These are phyloP conservation scores for Macrostomum lignano DNA, from an alignment of 1,140 invertebrate genomes.

Conservation along the genomic window DNA sequence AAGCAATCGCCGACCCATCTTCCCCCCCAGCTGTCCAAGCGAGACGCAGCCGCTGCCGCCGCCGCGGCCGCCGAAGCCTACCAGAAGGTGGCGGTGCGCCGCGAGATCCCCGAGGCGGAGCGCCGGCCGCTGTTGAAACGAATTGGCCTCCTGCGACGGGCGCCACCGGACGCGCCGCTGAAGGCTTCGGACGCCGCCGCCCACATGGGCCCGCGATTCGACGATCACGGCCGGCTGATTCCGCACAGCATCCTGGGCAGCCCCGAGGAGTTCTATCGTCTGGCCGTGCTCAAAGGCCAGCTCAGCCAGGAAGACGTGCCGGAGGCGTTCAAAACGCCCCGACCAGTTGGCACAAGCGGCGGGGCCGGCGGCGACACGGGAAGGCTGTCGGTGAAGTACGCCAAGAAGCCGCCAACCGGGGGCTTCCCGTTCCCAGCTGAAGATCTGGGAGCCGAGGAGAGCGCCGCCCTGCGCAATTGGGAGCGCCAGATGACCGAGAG, in stretches of 20 bases:
- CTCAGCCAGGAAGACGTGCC: neutral
- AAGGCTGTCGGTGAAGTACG: conserved; percentile 14
- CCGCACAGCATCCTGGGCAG: conserved; percentile 21
- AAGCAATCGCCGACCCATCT: too few species aligned
- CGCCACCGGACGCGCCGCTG: conserved; percentile 16
- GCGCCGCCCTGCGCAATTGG: conserved; percentile 23
- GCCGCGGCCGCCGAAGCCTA: too few species aligned
- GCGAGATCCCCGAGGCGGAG: too few species aligned
- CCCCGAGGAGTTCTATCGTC: conserved; percentile 22
- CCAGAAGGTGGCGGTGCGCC: too few species aligned
- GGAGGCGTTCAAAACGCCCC: neutral
- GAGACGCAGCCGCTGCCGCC: too few species aligned
- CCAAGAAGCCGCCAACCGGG: conserved; percentile 14
- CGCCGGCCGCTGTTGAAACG: too few species aligned
- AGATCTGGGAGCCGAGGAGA: conserved; percentile 11
- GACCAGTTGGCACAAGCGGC: neutral
- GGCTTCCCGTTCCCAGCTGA: too few species aligned
- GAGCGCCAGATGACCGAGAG: conserved; percentile 20
- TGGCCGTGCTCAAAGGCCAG: conserved; percentile 3
- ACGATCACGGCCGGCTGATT: conserved; percentile 14
- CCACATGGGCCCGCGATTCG: conserved; percentile 15
- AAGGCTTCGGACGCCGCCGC: conserved; percentile 15
- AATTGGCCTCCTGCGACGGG: too few species aligned
- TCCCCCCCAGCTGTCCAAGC: too few species aligned
- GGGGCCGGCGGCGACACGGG: conserved; percentile 1